A percentile compares a stretch with the other conserved stretches of the same genome.
These are phyloP conservation scores for Sparus aurata DNA, from an alignment of 2,797 vertebrate genomes.

Conservation along the genomic window DNA sequence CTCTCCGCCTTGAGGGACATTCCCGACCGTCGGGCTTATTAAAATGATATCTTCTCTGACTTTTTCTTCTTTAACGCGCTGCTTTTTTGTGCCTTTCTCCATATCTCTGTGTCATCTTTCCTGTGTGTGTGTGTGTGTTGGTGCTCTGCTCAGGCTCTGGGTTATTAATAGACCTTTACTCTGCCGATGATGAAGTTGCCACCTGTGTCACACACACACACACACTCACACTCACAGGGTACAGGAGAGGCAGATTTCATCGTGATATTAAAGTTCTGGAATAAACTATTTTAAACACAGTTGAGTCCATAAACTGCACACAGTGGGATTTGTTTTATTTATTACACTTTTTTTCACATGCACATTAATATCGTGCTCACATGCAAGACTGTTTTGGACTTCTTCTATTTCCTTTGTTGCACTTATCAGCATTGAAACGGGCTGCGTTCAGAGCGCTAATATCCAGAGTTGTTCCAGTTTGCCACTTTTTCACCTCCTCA, in stretches of 20 bases:
- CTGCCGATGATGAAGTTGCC: conserved; percentile 68
- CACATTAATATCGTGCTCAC: no score
- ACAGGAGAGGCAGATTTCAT: no score
- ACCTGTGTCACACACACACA: conserved; percentile 54
- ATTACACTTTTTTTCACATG: not conserved
- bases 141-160: conserved; percentile 15
- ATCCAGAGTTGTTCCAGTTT: no score
- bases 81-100: not conserved
- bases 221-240: not conserved
- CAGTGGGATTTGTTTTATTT: not conserved
- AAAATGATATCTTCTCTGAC: not conserved
- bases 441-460: no score
- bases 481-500: no score
- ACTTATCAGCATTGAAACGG: no score
- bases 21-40: not conserved
- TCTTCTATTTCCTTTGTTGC: not conserved
- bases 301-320: not conserved
- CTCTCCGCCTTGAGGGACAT: not conserved
- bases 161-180: conserved; percentile 72
- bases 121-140: conserved; percentile 11
- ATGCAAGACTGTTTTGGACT: no score
- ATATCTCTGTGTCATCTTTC: conserved; percentile 10
- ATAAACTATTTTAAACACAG: no score
- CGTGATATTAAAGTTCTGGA: not conserved
- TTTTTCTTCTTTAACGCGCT: not conserved